Evolutionary conservation across 2,113 vertebrate genomes (phyloP).

Genomic region (Festucalex cinctus): DNA sequence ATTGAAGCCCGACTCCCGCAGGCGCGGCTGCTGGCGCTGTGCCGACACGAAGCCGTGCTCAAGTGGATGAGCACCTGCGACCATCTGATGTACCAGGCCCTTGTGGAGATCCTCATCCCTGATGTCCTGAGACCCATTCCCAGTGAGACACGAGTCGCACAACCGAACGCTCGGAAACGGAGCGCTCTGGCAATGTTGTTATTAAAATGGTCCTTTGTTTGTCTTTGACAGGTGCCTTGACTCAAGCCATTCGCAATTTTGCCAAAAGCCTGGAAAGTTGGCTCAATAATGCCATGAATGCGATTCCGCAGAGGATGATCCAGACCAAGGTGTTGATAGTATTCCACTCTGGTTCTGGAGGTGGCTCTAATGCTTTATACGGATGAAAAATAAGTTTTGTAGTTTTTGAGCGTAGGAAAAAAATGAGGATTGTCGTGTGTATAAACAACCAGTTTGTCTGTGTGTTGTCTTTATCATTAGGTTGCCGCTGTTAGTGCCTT

Average conservation of each 20-base stretch:
- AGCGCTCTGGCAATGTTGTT: not conserved
- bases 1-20: conserved; percentile 79
- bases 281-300: conserved; percentile 91
- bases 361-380: conserved; percentile 52
- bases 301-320: conserved; percentile 87
- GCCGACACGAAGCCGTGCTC: conserved; percentile 84
- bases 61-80: conserved; percentile 96
- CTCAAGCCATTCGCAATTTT: conserved; percentile 97
- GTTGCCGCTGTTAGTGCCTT: conserved; percentile 95
- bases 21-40: conserved; percentile 82
- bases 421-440: not conserved
- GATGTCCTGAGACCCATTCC: conserved; percentile 96
- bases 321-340: conserved; percentile 85
- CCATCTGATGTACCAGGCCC: conserved; percentile 94
- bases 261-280: conserved; percentile 98
- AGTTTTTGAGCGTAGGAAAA: not conserved
- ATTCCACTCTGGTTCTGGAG: conserved; percentile 50
- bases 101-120: conserved; percentile 96
- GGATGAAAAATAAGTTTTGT: not conserved
- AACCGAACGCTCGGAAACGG: conserved; percentile 1
- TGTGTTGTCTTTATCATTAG: conserved; percentile 52
- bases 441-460: not conserved
- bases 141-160: conserved; percentile 75
- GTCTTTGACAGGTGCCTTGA: conserved; percentile 83
- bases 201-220: not conserved